Evolutionary conservation across 2,888 invertebrate genomes (phyloP).

Genomic region (Plebejus anna): DNA sequence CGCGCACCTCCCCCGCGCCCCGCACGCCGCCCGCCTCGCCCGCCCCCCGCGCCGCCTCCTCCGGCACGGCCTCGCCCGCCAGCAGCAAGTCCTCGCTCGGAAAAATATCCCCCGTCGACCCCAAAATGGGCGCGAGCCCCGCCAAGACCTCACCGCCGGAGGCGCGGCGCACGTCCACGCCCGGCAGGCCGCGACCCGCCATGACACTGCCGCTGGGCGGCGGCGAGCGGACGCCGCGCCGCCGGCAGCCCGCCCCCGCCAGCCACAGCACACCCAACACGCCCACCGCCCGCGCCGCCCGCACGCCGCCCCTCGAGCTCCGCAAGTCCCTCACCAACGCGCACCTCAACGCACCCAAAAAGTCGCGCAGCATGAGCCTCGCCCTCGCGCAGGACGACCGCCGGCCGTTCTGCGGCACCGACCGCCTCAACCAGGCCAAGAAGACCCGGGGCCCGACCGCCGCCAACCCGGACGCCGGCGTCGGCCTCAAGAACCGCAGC

Average conservation of each 20-base stretch:
- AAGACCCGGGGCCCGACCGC: constrained; percentile 50
- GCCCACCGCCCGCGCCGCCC: constrained; percentile 52
- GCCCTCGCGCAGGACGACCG: constrained; percentile 52
- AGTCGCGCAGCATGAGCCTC: constrained; percentile 68
- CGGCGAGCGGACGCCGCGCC: constrained; percentile 40
- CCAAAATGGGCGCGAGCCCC: constrained; percentile 46
- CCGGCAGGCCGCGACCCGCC: constrained; percentile 48
- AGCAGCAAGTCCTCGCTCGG: constrained; percentile 59
- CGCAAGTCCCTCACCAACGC: constrained; percentile 58
- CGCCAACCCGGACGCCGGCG: constrained; percentile 48
- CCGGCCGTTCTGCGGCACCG: constrained; percentile 59
- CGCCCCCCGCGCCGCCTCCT: constrained; percentile 34
- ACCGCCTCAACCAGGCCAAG: constrained; percentile 50
- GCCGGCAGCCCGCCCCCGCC: constrained; percentile 66
- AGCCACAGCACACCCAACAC: constrained; percentile 56
- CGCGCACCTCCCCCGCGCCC: constrained; percentile 36
- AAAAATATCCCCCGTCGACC: constrained; percentile 49
- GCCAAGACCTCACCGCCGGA: constrained; percentile 48
- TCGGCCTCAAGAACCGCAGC: constrained; percentile 53
- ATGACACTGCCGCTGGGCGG: constrained; percentile 57
- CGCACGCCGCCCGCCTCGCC: constrained; percentile 45
- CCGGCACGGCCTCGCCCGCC: constrained; percentile 52
- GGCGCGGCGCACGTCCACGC: constrained; percentile 54
- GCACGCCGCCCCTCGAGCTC: constrained; percentile 57
- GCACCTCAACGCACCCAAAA: constrained; percentile 58